A percentile compares a stretch with the other conserved stretches of the same genome.
These are phyloP conservation scores for Parapsyche elsis DNA, from an alignment of 1,140 invertebrate genomes.

Conservation along the genomic window DNA sequence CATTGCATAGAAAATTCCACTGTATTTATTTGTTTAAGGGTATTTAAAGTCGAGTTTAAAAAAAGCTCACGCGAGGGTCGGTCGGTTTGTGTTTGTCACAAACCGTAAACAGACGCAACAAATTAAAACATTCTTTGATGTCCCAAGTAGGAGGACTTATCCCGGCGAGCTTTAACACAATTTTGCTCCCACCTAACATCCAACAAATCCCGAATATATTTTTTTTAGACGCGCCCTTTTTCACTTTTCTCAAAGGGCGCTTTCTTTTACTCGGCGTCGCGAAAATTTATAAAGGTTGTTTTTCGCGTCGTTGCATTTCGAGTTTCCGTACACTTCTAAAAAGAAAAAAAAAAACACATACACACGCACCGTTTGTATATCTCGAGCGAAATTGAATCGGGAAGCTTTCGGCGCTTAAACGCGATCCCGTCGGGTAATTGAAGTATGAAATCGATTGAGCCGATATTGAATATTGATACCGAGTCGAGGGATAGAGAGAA, in stretches of 20 bases:
- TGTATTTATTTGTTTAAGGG: too few species aligned
- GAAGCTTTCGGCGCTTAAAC: slow-evolving; percentile 26
- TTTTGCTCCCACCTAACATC: background rate
- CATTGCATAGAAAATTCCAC: too few species aligned
- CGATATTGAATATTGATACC: slow-evolving; percentile 42
- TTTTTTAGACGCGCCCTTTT: slow-evolving; percentile 14
- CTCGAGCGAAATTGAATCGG: slow-evolving; percentile 37
- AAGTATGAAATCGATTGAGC: slow-evolving; percentile 45
- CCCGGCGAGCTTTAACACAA: background rate
- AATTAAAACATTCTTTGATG: slow-evolving; percentile 47
- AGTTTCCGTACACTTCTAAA: slow-evolving; percentile 10
- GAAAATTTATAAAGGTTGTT: slow-evolving; percentile 45
- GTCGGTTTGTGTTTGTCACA: background rate
- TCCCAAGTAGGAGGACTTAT: slow-evolving; percentile 6
- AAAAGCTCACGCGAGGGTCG: background rate
- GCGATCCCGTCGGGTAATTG: slow-evolving; percentile 37
- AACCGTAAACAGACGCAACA: slow-evolving; percentile 25
- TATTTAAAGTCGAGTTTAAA: too few species aligned
- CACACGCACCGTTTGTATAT: background rate
- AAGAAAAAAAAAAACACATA: background rate
- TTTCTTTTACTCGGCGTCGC: slow-evolving; percentile 5
- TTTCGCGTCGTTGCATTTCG: slow-evolving; percentile 43
- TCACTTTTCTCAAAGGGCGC: slow-evolving; percentile 34
- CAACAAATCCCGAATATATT: background rate
- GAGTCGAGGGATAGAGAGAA: background rate